Conservation (phyloP, 1,140 invertebrate genomes). For the Teleopsis dalmanni region DNA sequence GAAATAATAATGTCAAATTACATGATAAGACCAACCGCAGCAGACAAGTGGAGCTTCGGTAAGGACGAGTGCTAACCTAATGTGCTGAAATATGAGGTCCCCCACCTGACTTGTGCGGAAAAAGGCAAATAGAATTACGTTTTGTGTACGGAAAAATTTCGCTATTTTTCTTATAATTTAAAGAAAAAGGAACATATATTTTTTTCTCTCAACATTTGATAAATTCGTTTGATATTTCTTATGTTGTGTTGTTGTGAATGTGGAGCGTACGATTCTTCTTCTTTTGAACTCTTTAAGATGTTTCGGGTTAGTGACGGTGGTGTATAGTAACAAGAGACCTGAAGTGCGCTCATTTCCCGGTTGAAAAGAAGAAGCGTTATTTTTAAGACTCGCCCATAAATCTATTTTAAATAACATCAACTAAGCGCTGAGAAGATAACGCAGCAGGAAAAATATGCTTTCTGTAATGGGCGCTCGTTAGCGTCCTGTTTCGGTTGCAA, state of each 20-base stretch:
- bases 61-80: not conserved
- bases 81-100: not conserved
- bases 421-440: slow-evolving; percentile 2
- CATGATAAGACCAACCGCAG: slow-evolving; percentile 3
- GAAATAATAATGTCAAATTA: slow-evolving; percentile 14
- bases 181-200: not conserved
- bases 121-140: not conserved
- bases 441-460: slow-evolving; percentile 20
- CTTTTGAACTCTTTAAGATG: not conserved
- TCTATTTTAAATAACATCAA: slow-evolving; percentile 30
- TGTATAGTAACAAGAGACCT: not conserved
- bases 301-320: not conserved
- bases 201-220: slow-evolving; percentile 4
- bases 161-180: not conserved
- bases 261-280: not conserved
- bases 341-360: not conserved
- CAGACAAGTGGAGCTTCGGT: not conserved
- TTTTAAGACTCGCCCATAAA: slow-evolving; percentile 22
- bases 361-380: not conserved
- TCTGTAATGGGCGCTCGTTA: slow-evolving; percentile 42
- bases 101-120: not conserved
- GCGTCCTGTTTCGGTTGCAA: slow-evolving; percentile 10
- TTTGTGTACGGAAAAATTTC: not conserved
- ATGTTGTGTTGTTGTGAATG: not conserved
- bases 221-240: slow-evolving; percentile 8